Conservation (phyloP, 2,797 vertebrate genomes). For the Rhodeus uyekii region DNA sequence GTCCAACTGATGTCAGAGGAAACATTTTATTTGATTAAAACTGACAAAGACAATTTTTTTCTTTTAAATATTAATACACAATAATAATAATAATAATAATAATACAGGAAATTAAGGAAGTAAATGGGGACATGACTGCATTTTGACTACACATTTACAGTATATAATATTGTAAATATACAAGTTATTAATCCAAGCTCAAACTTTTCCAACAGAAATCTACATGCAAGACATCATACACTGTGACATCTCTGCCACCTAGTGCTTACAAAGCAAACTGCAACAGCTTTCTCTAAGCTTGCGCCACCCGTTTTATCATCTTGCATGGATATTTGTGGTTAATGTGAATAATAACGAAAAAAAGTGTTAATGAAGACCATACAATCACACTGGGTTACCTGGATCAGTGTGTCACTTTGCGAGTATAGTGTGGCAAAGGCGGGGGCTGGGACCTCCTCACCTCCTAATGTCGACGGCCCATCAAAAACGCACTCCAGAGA, state of each 20-base stretch:
- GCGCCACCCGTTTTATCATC: not conserved
- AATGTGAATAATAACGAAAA: not conserved
- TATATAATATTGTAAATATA: not conserved
- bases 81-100: too few relatives aligned
- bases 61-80: not conserved
- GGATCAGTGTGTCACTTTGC: constrained; percentile 73
- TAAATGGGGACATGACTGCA: not conserved
- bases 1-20: not conserved
- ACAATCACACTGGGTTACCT: constrained; percentile 70
- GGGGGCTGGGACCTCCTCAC: constrained; percentile 70
- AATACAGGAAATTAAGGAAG: not conserved
- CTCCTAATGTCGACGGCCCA: constrained; percentile 72
- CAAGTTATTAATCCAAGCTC: not conserved
- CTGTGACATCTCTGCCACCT: constrained; percentile 55
- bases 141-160: not conserved
- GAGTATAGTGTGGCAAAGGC: constrained; percentile 78
- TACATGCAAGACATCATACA: constrained; percentile 16
- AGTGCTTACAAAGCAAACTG: constrained; percentile 53
- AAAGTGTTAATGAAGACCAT: not conserved
- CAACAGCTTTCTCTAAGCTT: constrained; percentile 12
- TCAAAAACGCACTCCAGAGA: constrained; percentile 76
- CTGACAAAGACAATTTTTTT: not conserved
- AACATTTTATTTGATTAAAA: not conserved
- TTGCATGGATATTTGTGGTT: not conserved
- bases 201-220: not conserved